Base-by-base conservation (phyloP, 1,140 invertebrate genomes). In the Leucophenga varia region DNA sequence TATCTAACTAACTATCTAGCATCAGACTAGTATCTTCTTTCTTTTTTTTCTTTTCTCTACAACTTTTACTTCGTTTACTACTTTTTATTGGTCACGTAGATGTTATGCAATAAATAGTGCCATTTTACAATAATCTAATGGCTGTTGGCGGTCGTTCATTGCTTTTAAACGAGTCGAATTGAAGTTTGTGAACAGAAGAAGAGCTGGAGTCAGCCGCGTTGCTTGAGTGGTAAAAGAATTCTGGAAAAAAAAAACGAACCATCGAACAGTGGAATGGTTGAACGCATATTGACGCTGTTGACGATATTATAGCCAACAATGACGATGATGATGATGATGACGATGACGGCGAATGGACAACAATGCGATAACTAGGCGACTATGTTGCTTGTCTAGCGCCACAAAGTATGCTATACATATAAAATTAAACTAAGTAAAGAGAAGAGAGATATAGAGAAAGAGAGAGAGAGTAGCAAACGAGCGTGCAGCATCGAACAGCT, bases 101-200 rank as follows among this genome's bases (percentile, higher is more conserved):
- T 47, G 53, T 64, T 59, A 57, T 57, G 63, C 60, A 61, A 61
- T 71, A 71, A 71, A 70, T 70, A 70, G 47, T 52, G 43, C 34
- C 43, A 57, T 63, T 65, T 69, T 65, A 69, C 59, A 69, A 65
- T 60, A 69, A 65, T 70, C 67, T 52, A 65, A 70, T 69, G 57
- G 67, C 56, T 35, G 36, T 10, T 47, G 28, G 55, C 36, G 9
- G 19, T 16, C 3, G 32, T 39, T 9, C 7, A 30, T 17, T 28
- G 31, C 7, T 17, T 28, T 3, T 16, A 36, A 40, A 21, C 38
- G 17, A 13, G 32, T 47, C 55, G 31, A 58, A 58, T 55, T 48
- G 36, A 50, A 59, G 58, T 59, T 50, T n/a, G n/a, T n/a, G 25
- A 35, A 47, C 22, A 43, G 46, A 59, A 58, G n/a, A n/a, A 50